Evolutionary conservation across 2,888 invertebrate genomes (phyloP), one percentile per base, ranked within the genome.

Genomic region (Chymomyza fuscimana): DNA sequence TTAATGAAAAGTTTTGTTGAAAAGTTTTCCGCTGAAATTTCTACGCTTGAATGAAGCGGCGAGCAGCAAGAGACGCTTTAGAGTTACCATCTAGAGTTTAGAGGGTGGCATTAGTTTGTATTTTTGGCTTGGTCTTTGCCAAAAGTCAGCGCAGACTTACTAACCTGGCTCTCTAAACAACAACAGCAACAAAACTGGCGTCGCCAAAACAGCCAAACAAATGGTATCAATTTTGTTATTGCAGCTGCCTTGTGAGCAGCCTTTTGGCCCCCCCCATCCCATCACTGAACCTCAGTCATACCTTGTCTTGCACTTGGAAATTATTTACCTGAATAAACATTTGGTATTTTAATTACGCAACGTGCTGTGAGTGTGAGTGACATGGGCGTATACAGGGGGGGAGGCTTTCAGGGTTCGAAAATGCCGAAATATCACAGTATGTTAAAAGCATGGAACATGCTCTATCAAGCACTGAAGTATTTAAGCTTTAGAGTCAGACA

Each of bases 241-340:
- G 75, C 79, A 80, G 77, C 76, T 79, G 79, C 75, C 71, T 19
- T 19, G 19, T 19, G 19, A 65, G 10, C 62, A 40, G 10, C 40
- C 40, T 12, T 32, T 32, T 32, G 32, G 32, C 40, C 40, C 12
- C 0, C 40, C 12, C 12, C 40, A 46, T 4, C 32, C 32, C 32
- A 19, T 71, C 69, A 16, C 19, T 56, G 9, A 56, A 66, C 66
- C 68, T 68, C 66, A 12, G n/a, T 19, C 22, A 25, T 15, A 29
- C 22, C 66, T 59, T 40, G 54, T 16, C 74, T 73, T 76, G 84
- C 80, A 87, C 78, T 86, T 81, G 66, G 66, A 87, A 88, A 88
- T 89, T 89, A 88, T 89, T 89, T 89, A 89, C 87, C 85, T 89
- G 88, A 84, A 81, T 82, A 89, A 89, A 88, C 88, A 89, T 89